These are phyloP conservation scores for Xiphydria camelus DNA, from an alignment of 2,888 invertebrate genomes.

Conservation along the genomic window DNA sequence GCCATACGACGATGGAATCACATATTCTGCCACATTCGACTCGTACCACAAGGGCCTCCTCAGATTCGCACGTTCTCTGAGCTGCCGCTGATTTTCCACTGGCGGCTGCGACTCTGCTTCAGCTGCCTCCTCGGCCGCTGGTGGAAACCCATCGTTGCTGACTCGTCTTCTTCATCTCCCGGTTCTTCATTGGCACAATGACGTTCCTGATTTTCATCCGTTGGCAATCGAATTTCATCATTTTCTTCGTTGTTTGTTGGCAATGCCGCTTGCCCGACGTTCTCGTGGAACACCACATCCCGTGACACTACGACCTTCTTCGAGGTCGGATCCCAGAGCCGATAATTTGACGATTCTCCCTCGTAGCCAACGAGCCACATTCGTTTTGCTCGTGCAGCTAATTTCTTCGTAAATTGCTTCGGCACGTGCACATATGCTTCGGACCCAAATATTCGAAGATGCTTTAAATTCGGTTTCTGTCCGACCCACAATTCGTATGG, in stretches of 20 bases:
- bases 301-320: neutral
- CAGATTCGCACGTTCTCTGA: neutral
- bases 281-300: neutral
- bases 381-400: constrained; percentile 2
- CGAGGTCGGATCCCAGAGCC: constrained; percentile 7
- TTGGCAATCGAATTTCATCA: neutral
- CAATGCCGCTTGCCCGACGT: neutral
- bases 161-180: too few relatives aligned
- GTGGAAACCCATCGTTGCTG: neutral
- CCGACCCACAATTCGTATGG: constrained; percentile 18
- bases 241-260: neutral
- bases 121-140: neutral
- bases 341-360: constrained; percentile 7
- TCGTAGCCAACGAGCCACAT: constrained; percentile 15
- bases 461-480: neutral
- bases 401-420: neutral
- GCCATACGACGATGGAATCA: neutral
- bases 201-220: too few relatives aligned
- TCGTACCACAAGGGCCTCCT: neutral
- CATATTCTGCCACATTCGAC: neutral
- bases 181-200: neutral
- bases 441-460: neutral
- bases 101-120: neutral
- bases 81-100: too few relatives aligned
- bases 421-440: neutral